Conservation (phyloP, 2,113 vertebrate species). For the Corydoras sp. region DNA sequence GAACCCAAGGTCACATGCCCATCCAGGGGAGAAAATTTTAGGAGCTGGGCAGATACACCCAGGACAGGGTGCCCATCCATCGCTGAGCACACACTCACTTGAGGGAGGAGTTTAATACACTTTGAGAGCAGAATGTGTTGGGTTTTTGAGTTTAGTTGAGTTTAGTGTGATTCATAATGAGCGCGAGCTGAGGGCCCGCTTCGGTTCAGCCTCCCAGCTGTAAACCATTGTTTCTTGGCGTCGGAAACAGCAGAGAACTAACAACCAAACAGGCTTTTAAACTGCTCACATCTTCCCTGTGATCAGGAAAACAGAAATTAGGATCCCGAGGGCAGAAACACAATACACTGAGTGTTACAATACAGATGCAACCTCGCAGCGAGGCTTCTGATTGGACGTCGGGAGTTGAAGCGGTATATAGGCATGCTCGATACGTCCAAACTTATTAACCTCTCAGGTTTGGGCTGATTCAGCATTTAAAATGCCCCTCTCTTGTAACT, state of each 20-base stretch:
- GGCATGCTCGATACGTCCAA: constrained; percentile 26
- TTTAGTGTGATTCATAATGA: neutral
- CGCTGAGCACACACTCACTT: no score
- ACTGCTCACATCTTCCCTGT: constrained; percentile 28
- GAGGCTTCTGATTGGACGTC: neutral
- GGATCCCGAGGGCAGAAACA: constrained; percentile 15
- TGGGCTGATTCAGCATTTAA: constrained; percentile 44
- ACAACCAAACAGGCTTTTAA: constrained; percentile 21
- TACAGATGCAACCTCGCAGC: neutral
- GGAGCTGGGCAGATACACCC: no score
- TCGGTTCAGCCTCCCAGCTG: constrained; percentile 4
- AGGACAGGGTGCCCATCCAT: no score
- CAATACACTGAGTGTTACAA: constrained; percentile 1
- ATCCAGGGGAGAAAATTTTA: no score
- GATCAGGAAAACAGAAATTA: constrained; percentile 22
- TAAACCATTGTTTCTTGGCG: constrained; percentile 19
- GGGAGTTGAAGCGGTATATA: neutral
- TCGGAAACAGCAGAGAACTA: constrained; percentile 8
- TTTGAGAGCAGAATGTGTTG: neutral
- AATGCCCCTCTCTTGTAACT: constrained; percentile 51
- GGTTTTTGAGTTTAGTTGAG: neutral
- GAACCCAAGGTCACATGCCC: no score
- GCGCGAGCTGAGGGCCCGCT: neutral
- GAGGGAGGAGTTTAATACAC: no score
- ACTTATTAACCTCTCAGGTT: no score